phyloP scores from a whole-genome alignment of 1,140 invertebrate genomes.

The Mercenaria mercenaria region DNA sequence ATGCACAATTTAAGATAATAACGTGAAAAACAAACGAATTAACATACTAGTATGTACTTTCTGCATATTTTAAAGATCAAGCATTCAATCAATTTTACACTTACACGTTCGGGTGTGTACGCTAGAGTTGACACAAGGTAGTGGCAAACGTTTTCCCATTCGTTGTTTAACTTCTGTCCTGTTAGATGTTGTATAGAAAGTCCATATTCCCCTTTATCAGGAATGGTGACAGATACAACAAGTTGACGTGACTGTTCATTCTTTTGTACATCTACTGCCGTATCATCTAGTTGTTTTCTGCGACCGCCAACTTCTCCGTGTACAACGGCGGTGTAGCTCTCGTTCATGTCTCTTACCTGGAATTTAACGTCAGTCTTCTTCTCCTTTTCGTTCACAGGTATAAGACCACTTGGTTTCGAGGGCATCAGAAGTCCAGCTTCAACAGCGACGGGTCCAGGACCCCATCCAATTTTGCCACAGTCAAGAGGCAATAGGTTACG shows the following conservation, averaged over 20 bases:
- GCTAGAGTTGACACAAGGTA: constrained; percentile 59
- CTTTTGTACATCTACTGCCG: not conserved
- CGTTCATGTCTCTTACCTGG: constrained; percentile 17
- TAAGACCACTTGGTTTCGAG: constrained; percentile 63
- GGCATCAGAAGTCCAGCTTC: constrained; percentile 66
- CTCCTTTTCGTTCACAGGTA: constrained; percentile 35
- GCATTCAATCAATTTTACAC: too few relatives aligned
- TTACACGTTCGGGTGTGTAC: not conserved
- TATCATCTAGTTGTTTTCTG: not conserved
- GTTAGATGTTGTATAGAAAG: constrained; percentile 40
- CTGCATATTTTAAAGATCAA: too few relatives aligned
- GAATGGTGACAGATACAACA: not conserved
- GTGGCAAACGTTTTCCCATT: constrained; percentile 53
- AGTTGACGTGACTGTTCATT: constrained; percentile 16
- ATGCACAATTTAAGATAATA: too few relatives aligned
- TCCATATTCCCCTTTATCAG: constrained; percentile 60
- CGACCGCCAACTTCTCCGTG: not conserved
- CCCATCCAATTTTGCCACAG: constrained; percentile 64
- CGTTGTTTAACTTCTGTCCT: not conserved
- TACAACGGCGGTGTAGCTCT: constrained; percentile 3
- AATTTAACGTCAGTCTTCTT: constrained; percentile 50
- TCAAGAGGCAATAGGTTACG: constrained; percentile 60
- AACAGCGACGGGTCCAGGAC: constrained; percentile 63
- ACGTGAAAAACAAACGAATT: too few relatives aligned
- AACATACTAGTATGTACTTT: too few relatives aligned